Evolutionary conservation across 2,797 vertebrate genomes (phyloP).

Genomic region (Podarcis siculus): DNA sequence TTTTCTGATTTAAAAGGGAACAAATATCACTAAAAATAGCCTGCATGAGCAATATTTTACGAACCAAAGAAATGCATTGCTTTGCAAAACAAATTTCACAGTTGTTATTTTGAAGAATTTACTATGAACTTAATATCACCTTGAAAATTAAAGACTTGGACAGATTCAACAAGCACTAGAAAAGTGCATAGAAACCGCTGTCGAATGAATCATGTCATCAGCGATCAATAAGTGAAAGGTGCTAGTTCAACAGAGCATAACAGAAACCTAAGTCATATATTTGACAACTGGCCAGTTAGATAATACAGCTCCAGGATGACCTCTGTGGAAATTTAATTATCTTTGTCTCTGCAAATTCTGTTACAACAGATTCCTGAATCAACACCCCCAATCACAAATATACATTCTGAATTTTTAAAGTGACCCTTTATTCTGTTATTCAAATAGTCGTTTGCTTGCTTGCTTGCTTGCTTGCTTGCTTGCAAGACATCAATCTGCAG

Average conservation of each 20-base stretch:
- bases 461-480: too few species aligned
- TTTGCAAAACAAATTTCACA: constrained; percentile 7
- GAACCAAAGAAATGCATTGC: background rate
- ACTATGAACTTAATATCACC: constrained; percentile 61
- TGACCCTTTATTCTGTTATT: constrained; percentile 3
- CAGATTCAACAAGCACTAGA: constrained; percentile 42
- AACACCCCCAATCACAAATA: constrained; percentile 57
- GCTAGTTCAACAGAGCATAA: constrained; percentile 13
- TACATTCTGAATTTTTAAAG: constrained; percentile 37
- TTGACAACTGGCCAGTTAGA: constrained; percentile 44
- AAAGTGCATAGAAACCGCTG: constrained; percentile 46
- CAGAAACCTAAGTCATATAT: constrained; percentile 40
- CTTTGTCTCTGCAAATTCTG: constrained; percentile 61
- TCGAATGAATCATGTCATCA: constrained; percentile 64
- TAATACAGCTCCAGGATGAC: constrained; percentile 61
- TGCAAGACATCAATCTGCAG: background rate
- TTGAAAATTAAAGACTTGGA: constrained; percentile 50
- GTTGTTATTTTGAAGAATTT: constrained; percentile 31
- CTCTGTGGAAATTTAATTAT: constrained; percentile 65
- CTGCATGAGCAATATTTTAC: background rate
- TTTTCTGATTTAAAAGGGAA: background rate
- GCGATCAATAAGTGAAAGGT: constrained; percentile 59
- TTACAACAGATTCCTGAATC: constrained; percentile 63
- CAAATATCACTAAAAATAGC: background rate
- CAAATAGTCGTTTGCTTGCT: background rate